Evolutionary conservation across 2,888 invertebrate genomes (phyloP), one percentile per base, ranked within the genome.

Genomic region (Diadromus collaris): DNA sequence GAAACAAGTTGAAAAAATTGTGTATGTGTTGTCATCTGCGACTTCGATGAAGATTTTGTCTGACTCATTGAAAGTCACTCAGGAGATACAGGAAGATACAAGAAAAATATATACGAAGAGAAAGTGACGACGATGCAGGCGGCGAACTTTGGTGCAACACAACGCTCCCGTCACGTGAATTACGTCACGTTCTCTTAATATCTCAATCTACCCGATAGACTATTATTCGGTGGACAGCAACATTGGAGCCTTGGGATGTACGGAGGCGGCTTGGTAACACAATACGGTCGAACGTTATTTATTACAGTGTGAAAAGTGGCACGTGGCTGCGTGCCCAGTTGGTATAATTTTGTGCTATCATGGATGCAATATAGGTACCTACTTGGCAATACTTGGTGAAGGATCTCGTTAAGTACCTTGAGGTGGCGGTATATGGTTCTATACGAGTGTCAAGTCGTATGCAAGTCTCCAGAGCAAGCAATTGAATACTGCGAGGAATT

Each of bases 101-200:
- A n/a, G n/a, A n/a, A n/a, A n/a, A n/a, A n/a, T n/a, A n/a, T 16
- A 41, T 16, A 41, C 6, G 38, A 41, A 41, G 16, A 41, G 16
- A 16, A 41, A 5, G 38, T 41, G 16, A 41, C 38, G 16, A 41
- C 38, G 16, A 16, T 46, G 51, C 21, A 51, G 21, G 13, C 51
- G 6, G 21, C 48, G 5, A 21, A 21, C 21, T 51, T 13, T 24
- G 51, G 2, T 51, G 24, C 51, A 13, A 13, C 21, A 24, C 24
- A 51, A 51, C 10, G 10, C 13, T 44, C n/a, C 24, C 73, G 64
- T 65, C 58, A 58, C 65, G 65, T 34, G 73, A 32, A 58, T 73
- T 73, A 65, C 73, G 65, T 73, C 73, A 65, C 46, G 13, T 51
- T 27, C 56, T 29, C 41, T 6, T 65, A 19, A 65, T 73, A 65